A percentile compares a stretch with the other conserved stretches of the same genome.
These are phyloP conservation scores for Brachionus sp. DNA, from an alignment of 1,140 invertebrate genomes.

Conservation along the genomic window DNA sequence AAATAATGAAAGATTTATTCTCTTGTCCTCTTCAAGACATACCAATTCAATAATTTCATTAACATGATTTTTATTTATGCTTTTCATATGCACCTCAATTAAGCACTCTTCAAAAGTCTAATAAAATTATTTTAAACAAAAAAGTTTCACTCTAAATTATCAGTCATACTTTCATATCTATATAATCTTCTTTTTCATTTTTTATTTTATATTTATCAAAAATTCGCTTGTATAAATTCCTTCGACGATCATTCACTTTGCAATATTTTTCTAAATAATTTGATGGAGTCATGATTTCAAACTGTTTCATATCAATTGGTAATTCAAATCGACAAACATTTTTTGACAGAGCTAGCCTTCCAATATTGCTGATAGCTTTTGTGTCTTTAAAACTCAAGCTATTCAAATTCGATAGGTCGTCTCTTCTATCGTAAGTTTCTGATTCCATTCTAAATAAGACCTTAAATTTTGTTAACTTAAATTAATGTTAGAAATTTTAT, in stretches of 20 bases:
- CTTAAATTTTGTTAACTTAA: background rate
- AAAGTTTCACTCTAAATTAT: background rate
- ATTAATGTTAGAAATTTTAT: background rate
- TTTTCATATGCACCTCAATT: conserved; percentile 51
- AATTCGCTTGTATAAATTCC: conserved; percentile 51
- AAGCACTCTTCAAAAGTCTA: conserved; percentile 50
- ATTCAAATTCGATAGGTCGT: conserved; percentile 16
- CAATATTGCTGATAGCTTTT: conserved; percentile 28
- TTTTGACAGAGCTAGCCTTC: conserved; percentile 52
- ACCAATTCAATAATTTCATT: conserved; percentile 49
- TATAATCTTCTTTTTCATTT: conserved; percentile 46
- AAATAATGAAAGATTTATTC: conserved; percentile 52
- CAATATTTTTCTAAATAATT: conserved; percentile 53
- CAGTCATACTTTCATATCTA: conserved; percentile 46
- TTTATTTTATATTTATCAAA: conserved; percentile 52
- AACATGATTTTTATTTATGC: conserved; percentile 49
- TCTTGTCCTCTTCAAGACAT: conserved; percentile 48
- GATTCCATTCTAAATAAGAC: conserved; percentile 11
- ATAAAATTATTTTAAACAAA: background rate
- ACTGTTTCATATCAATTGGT: conserved; percentile 54
- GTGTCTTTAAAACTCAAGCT: background rate
- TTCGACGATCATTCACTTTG: conserved; percentile 50
- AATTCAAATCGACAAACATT: conserved; percentile 54
- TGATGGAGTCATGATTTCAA: conserved; percentile 52
- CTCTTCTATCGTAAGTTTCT: background rate